A percentile compares a stretch with the other conserved stretches of the same genome.
These are phyloP conservation scores for Bucorvus abyssinicus DNA, from an alignment of 2,797 vertebrate genomes.

Conservation along the genomic window DNA sequence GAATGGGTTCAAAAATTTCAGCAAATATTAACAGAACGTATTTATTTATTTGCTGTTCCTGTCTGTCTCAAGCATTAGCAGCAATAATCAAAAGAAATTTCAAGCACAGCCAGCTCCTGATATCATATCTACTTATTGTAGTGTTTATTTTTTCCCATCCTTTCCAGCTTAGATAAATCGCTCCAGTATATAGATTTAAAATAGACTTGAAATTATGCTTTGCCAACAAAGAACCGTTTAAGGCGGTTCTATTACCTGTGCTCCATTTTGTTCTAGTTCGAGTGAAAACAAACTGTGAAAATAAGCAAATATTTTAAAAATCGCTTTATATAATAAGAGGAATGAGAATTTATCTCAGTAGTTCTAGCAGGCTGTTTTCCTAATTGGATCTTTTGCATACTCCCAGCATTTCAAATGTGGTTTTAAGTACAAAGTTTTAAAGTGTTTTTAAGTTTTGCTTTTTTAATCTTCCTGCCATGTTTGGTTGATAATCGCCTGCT, in stretches of 20 bases:
- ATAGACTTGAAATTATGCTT: not conserved
- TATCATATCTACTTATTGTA: constrained; percentile 38
- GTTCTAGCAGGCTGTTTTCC: not conserved
- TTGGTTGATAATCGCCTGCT: not conserved
- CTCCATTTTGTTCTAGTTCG: not conserved
- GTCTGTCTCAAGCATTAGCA: constrained; percentile 35
- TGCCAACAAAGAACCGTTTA: not conserved
- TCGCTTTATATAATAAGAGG: not conserved
- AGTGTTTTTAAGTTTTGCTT: not conserved
- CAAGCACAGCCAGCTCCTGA: constrained; percentile 35
- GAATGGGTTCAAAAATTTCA: constrained; percentile 48
- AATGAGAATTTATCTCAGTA: not conserved
- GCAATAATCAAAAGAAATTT: constrained; percentile 39
- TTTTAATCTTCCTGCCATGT: not conserved
- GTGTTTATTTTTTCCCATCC: constrained; percentile 65
- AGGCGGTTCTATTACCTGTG: not conserved
- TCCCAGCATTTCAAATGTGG: not conserved
- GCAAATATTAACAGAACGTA: constrained; percentile 58
- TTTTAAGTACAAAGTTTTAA: not conserved
- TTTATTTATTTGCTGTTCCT: constrained; percentile 66
- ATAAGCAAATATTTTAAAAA: not conserved
- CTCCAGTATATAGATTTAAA: not conserved
- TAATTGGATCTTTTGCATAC: not conserved
- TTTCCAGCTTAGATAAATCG: constrained; percentile 17
- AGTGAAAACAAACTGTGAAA: not conserved